These are phyloP conservation scores for Agrochola litura DNA, from an alignment of 2,888 invertebrate species.

Conservation along the genomic window DNA sequence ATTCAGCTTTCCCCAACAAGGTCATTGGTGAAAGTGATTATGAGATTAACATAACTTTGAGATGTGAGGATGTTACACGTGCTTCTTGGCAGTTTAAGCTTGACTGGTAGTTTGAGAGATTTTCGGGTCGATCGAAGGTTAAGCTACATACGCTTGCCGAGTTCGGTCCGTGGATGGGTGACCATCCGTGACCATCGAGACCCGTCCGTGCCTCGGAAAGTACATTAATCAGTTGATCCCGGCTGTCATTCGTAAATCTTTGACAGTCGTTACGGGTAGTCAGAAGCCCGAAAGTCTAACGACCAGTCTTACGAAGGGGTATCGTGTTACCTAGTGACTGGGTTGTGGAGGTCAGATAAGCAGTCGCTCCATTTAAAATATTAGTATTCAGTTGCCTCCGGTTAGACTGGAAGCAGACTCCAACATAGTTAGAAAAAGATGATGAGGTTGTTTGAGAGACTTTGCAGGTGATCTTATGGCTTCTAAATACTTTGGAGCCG, in stretches of 20 bases:
- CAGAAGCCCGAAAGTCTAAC: neutral
- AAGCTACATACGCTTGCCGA: neutral
- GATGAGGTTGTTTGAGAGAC: too few relatives aligned
- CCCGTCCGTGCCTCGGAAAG: neutral
- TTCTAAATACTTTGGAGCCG: neutral
- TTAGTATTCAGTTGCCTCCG: neutral
- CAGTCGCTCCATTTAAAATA: too few relatives aligned
- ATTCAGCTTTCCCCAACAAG: conserved; percentile 62
- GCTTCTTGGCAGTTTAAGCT: conserved; percentile 12
- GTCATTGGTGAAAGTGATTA: conserved; percentile 63
- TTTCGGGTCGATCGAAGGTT: neutral
- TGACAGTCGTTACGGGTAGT: too few relatives aligned
- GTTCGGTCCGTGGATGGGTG: neutral
- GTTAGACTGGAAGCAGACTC: neutral
- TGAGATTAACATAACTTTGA: conserved; percentile 44
- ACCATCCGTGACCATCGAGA: neutral
- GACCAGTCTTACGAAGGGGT: neutral
- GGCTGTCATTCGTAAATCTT: neutral
- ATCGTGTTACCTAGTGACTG: too few relatives aligned
- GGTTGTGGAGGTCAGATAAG: too few relatives aligned
- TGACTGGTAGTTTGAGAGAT: neutral
- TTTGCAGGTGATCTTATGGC: neutral
- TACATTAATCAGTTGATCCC: too few relatives aligned
- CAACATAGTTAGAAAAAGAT: neutral
- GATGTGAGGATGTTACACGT: conserved; percentile 32